Evolutionary conservation across 2,113 vertebrate genomes (phyloP), one percentile per base, ranked within the genome.

Genomic region (Misgurnus mizolepis): DNA sequence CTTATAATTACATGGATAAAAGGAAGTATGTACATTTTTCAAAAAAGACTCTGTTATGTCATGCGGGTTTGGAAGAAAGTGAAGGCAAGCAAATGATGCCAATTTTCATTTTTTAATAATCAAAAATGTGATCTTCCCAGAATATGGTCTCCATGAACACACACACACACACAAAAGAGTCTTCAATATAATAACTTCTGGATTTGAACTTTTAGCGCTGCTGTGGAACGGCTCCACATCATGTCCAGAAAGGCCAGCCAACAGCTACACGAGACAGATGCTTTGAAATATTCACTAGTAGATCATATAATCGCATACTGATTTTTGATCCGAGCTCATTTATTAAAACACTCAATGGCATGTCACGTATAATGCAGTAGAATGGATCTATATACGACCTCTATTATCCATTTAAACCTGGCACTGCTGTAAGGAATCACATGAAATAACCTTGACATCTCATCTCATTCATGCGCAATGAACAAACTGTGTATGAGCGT

Each of bases 391-490:
- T 18, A 58, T 60, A 55, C 68, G 39, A 12, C 7, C 68, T 10
- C 15, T 10, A n/a, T 71, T n/a, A n/a, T 56, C 4, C 49, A 71
- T 71, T 71, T 71, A 55, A 71, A 55, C 2, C 50, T 40, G 68
- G 18, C 43, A 50, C 8, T 50, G 6, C 17, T 50, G 47, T 53
- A 22, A 15, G n/a, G 12, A 5, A 53, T 10, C 12, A 47, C 67
- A 53, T 12, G 50, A 45, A 45, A 45, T 45, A 45, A 53, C 12
- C 50, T 4, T 53, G 50, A 53, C 50, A 41, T 41, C 56, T 86
- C 80, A 83, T 82, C 67, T 71, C 68, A 72, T 83, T 61, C 83
- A 73, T 74, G 69, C 72, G 67, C 34, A 71, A 34, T 86, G 65
- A 85, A 69, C 62, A 85, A 88, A 79, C 43, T 79, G 65, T 50